Evolutionary conservation across 2,113 vertebrate species (phyloP), one percentile per base, ranked within the genome.

Genomic region (Sceloporus undulatus): DNA sequence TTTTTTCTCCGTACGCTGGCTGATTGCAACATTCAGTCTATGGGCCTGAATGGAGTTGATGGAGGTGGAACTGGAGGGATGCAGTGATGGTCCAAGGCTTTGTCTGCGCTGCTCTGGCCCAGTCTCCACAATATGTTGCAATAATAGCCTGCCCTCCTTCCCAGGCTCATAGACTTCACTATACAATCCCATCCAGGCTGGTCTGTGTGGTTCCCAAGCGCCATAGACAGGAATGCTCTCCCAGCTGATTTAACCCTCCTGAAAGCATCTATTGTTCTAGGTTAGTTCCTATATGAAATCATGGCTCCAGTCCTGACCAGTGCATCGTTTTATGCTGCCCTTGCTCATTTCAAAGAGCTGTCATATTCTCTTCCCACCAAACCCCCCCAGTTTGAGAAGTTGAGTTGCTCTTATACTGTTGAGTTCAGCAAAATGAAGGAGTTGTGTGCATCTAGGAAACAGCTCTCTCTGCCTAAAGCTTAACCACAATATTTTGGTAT

Each of bases 211-310:
- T 27, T 65, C 34, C 9, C 56, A 27, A 73, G 74, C 23, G 25
- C 84, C 84, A 77, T 10, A 1, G 84, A 19, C 2, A 27, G 38
- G 16, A 65, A 85, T 62, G 54, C 27, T 19, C 52, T 38, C 68
- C 27, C 70, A 25, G 82, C 68, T 62, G 73, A 85, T 56, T 76
- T 62, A 38, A 62, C 23, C 7, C 23, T 62, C 34, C 54, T 85
- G 84, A 85, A 85, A 85, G 74, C 56, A 5, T 19, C 54, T 59
- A 62, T 85, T 85, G 84, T 85, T 75, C n/a, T 76, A 56, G n/a
- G n/a, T 27, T 23, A 34, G 21, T 38, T 16, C n/a, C 52, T 27
- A 76, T 77, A 34, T 21, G 84, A 77, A 85, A 40, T 9, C 9
- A 71, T 8, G 38, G 42, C 82, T 71, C 82, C 27, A 8, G 82